Conservation (phyloP, 2,888 invertebrate species). For the Dioctria rufipes region DNA sequence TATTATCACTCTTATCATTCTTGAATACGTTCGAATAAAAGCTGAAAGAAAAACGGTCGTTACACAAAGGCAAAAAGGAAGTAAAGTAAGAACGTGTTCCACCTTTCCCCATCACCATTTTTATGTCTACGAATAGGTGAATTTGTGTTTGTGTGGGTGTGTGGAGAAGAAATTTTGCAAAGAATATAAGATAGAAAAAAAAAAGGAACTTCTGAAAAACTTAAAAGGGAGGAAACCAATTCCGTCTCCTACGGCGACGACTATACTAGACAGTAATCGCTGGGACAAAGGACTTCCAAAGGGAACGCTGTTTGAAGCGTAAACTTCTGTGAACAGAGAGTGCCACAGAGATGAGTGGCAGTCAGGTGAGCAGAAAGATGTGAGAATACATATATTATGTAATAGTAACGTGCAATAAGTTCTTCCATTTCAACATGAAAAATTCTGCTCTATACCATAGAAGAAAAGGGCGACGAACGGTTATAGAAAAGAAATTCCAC, state of each 20-base stretch:
- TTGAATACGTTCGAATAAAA: conserved; percentile 48
- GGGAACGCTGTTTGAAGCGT: not conserved
- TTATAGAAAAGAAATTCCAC: no score
- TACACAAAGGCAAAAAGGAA: conserved; percentile 37
- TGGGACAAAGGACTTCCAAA: conserved; percentile 17
- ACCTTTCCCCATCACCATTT: not conserved
- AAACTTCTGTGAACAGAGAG: not conserved
- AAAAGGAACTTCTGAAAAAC: conserved; percentile 16
- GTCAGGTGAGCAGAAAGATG: conserved; percentile 29
- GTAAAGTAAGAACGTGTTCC: not conserved
- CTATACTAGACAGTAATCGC: conserved; percentile 42
- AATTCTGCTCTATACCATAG: not conserved
- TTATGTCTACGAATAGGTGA: no score
- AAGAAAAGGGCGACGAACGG: not conserved
- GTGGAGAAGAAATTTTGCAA: no score
- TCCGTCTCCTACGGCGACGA: conserved; percentile 26
- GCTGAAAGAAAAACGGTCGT: conserved; percentile 35
- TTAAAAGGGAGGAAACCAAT: conserved; percentile 1
- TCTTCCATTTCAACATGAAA: conserved; percentile 5
- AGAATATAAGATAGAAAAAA: not conserved
- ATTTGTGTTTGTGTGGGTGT: no score
- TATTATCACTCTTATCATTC: conserved; percentile 50
- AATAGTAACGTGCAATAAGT: conserved; percentile 27
- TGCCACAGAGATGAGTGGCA: conserved; percentile 23
- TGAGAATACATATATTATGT: not conserved